Evolutionary conservation across 2,113 vertebrate genomes (phyloP).

Genomic region (Perca flavescens): DNA sequence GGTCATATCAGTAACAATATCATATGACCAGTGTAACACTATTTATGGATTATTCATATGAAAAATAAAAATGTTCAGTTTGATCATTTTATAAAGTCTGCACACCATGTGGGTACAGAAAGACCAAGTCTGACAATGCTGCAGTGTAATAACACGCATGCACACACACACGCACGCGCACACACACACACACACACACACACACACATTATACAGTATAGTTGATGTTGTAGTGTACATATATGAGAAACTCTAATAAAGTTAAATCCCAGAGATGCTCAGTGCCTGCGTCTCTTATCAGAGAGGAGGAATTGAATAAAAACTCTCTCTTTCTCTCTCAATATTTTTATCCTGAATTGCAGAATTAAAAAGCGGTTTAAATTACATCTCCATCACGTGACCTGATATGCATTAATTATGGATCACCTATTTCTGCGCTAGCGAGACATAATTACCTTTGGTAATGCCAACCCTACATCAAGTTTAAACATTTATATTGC

Average conservation of each 20-base stretch:
- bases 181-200: not conserved
- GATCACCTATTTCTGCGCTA: slow-evolving; percentile 76
- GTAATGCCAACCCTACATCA: slow-evolving; percentile 83
- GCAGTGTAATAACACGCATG: too few relatives aligned
- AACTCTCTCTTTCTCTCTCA: not conserved
- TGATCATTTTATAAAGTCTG: too few relatives aligned
- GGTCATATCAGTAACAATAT: too few relatives aligned
- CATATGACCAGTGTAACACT: too few relatives aligned
- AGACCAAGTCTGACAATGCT: too few relatives aligned
- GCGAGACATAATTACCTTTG: slow-evolving; percentile 80
- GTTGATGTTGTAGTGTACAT: not conserved
- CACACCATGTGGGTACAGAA: too few relatives aligned
- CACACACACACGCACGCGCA: too few relatives aligned
- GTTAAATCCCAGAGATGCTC: not conserved
- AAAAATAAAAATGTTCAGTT: too few relatives aligned
- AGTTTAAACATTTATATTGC: slow-evolving; percentile 85
- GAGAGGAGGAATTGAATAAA: not conserved
- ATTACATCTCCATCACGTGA: slow-evolving; percentile 66
- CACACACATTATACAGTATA: not conserved
- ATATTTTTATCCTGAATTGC: slow-evolving; percentile 48
- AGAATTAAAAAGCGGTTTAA: slow-evolving; percentile 77
- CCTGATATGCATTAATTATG: slow-evolving; percentile 79
- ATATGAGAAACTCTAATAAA: not conserved
- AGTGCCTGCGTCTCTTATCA: not conserved
- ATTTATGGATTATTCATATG: too few relatives aligned